phyloP scores from a whole-genome alignment of 2,113 vertebrate species.

The Salvelinus namaycush region DNA sequence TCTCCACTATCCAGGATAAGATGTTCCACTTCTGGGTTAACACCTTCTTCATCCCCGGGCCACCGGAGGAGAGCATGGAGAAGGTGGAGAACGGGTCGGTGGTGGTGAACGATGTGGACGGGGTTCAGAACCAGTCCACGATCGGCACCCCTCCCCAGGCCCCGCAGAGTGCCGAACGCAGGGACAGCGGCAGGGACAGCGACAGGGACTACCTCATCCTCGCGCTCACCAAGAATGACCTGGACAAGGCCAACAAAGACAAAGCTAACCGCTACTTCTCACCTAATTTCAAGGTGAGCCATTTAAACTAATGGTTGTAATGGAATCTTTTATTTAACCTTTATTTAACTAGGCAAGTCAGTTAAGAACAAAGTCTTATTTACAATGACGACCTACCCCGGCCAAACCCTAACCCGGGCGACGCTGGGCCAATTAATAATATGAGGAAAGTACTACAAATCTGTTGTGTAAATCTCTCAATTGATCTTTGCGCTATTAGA shows the following conservation, averaged over 20 bases:
- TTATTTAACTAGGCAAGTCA: no score
- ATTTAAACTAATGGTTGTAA: no score
- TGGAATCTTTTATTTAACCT: no score
- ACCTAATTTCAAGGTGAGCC: slow-evolving; percentile 97
- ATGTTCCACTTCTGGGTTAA: slow-evolving; percentile 99
- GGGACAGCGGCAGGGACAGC: slow-evolving; percentile 69
- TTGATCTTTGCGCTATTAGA: no score
- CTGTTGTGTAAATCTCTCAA: no score
- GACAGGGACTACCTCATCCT: slow-evolving; percentile 97
- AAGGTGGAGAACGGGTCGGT: slow-evolving; percentile 96
- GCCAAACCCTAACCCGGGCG: no score
- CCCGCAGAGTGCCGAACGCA: slow-evolving; percentile 82
- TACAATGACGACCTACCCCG: no score
- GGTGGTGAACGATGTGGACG: slow-evolving; percentile 82
- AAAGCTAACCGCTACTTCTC: slow-evolving; percentile 99
- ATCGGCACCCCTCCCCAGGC: slow-evolving; percentile 48
- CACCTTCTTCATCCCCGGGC: slow-evolving; percentile 98
- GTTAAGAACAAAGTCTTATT: no score
- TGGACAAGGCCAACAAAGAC: slow-evolving; percentile 99
- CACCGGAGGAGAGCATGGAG: slow-evolving; percentile 87
- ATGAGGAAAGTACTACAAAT: no score
- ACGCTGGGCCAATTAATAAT: no score
- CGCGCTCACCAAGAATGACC: slow-evolving; percentile 96
- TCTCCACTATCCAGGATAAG: slow-evolving; percentile 82
- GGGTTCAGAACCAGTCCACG: slow-evolving; percentile 50